Base-by-base conservation (phyloP, 2,888 invertebrate genomes). In the Buathra laborator region DNA sequence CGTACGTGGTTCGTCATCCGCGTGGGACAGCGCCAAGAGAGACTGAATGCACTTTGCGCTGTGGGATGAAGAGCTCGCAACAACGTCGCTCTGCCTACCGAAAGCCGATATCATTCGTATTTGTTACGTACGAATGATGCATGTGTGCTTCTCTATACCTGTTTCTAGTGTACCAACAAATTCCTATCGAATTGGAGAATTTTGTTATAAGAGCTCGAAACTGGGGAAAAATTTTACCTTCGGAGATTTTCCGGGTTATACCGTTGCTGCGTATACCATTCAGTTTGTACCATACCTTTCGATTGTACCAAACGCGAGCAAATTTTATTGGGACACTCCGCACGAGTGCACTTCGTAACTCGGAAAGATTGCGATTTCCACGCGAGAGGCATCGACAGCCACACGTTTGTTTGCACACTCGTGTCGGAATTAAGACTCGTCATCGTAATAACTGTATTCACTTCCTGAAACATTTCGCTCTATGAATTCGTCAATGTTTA, bases 101-200 rank as follows among this genome's bases (percentile, higher is more conserved):
- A 66, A 80, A 80, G 66, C 80, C 72, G 66, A 72, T 80, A 72
- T 72, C 53, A 72, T 71, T 72, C 43, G 72, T 53, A 72, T 72
- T 80, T 74, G 43, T 74, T 80, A 67, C 66, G 56, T 53, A 66
- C 48, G 80, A 70, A 68, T 46, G 77, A 71, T 64, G 66, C 16
- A 64, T 29, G 72, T 53, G 67, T 43, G 72, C 80, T 37, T 29
- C 46, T 9, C 79, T 12, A 12, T 14, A 62, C 59, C 29, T 62
- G 32, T 71, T 80, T 29, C 72, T n/a, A 14, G 12, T 48, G n/a
- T 51, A 16, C 62, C 62, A 64, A 75, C 48, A 51, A 64, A 75
- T 75, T 72, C 56, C 24, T 46, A 44, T 72, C 43, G 59, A 72
- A 59, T 72, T 59, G 59, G 43, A 43, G 43, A 9, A 9, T 37